Evolutionary conservation across 1,140 invertebrate species (phyloP).

Genomic region (Xylocopa sonorina): DNA sequence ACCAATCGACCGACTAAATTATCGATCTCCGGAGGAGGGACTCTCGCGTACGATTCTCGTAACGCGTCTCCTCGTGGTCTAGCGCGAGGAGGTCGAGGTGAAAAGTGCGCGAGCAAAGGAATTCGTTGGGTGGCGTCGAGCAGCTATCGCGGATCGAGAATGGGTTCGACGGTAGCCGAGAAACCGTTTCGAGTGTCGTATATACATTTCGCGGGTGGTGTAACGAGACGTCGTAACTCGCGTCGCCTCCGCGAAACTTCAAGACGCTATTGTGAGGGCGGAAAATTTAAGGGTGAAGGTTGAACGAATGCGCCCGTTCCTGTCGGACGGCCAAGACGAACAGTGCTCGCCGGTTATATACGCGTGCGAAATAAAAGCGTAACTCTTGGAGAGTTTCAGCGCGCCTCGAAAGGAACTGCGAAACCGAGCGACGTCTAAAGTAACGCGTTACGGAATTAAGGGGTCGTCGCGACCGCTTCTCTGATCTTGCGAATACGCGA

Average conservation of each 20-base stretch:
- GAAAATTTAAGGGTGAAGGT: conserved; percentile 61
- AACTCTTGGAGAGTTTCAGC: not conserved
- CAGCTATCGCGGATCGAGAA: conserved; percentile 33
- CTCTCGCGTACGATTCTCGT: not conserved
- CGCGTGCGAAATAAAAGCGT: not conserved
- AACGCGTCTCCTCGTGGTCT: not conserved
- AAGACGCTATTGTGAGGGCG: conserved; percentile 49
- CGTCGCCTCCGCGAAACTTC: conserved; percentile 54
- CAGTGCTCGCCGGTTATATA: not conserved
- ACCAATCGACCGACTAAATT: too few relatives aligned
- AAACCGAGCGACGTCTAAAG: not conserved
- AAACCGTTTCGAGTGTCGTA: conserved; percentile 50
- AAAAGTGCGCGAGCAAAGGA: conserved; percentile 9
- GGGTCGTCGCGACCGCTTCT: too few relatives aligned
- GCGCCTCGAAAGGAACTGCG: not conserved
- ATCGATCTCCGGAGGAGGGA: not conserved
- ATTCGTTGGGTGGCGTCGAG: conserved; percentile 24
- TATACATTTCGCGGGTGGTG: conserved; percentile 56
- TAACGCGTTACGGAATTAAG: not conserved
- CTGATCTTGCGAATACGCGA: too few relatives aligned
- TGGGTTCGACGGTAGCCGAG: conserved; percentile 30
- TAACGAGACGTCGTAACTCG: conserved; percentile 67
- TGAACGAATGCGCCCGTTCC: conserved; percentile 44
- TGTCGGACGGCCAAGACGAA: conserved; percentile 19
- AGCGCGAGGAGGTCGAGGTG: too few relatives aligned